Evolutionary conservation across 1,140 invertebrate genomes (phyloP), one percentile per base, ranked within the genome.

Genomic region (Cyclina sinensis): DNA sequence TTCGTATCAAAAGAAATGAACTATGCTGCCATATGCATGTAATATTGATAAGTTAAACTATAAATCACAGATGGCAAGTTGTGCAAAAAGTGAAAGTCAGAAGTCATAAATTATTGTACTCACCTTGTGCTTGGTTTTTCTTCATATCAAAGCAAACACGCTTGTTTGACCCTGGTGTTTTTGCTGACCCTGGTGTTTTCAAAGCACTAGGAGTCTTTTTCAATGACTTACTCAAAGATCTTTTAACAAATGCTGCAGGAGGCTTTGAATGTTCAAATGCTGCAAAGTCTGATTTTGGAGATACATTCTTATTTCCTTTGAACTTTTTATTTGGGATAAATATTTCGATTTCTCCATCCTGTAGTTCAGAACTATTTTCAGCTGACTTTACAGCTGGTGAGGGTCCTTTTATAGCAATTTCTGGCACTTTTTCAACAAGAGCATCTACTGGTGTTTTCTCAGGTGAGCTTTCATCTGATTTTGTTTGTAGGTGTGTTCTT

Each of bases 71-170:
- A n/a, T n/a, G n/a, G n/a, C n/a, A n/a, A n/a, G n/a, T n/a, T n/a
- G n/a, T n/a, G n/a, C n/a, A n/a, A n/a, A n/a, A n/a, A n/a, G n/a
- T n/a, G n/a, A n/a, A n/a, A n/a, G n/a, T n/a, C n/a, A n/a, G n/a
- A n/a, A n/a, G n/a, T 51, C n/a, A n/a, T n/a, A n/a, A n/a, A n/a
- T n/a, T n/a, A n/a, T n/a, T 57, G 18, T 9, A 87, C 86, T 18
- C 39, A 88, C 89, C 86, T 62, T 81, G 70, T 4, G 85, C 59
- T 48, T 90, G 16, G 48, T 90, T 90, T 65, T 85, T 90, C 81
- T 90, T 88, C 89, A 90, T 87, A 86, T 90, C 78, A 59, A 90
- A 90, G 43, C 85, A 85, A 27, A 90, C 89, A 70, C 81, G 82
- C 35, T 90, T 90, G 18, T 54, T 68, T 35, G 57, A 43, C 11